Conservation (phyloP, 2,888 invertebrate genomes). For the Meganola albula region DNA sequence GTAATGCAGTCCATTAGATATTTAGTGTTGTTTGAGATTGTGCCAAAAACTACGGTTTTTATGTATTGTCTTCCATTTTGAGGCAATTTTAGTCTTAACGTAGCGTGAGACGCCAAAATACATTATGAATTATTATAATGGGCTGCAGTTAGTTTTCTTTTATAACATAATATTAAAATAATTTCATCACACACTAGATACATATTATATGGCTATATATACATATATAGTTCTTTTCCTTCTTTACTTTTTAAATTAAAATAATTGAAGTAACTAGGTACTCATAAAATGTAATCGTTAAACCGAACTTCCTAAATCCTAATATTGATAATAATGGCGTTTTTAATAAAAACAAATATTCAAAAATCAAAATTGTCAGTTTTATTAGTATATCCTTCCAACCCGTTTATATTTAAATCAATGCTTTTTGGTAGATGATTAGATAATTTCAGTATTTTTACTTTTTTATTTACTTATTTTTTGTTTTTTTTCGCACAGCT, state of each 20-base stretch:
- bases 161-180: conserved; percentile 34
- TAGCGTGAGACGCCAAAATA: conserved; percentile 30
- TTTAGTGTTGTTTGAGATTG: conserved; percentile 36
- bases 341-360: conserved; percentile 77
- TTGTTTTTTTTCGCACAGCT: conserved; percentile 41
- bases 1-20: conserved; percentile 64
- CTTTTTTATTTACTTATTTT: conserved; percentile 32
- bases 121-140: conserved; percentile 36
- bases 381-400: conserved; percentile 49
- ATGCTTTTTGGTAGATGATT: conserved; percentile 29
- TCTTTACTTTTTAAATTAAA: conserved; percentile 62
- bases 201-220: no score
- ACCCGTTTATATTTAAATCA: conserved; percentile 22
- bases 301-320: conserved; percentile 78
- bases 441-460: conserved; percentile 33
- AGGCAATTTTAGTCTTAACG: conserved; percentile 20
- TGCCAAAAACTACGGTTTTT: conserved; percentile 51
- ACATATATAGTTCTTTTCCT: conserved; percentile 60
- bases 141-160: conserved; percentile 43
- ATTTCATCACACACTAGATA: conserved; percentile 41
- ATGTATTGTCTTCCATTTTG: conserved; percentile 30
- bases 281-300: conserved; percentile 77
- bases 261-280: conserved; percentile 73
- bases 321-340: conserved; percentile 78
- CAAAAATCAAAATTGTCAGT: conserved; percentile 61